phyloP scores from a whole-genome alignment of 2,113 vertebrate species.

The Syngnathus floridae region DNA sequence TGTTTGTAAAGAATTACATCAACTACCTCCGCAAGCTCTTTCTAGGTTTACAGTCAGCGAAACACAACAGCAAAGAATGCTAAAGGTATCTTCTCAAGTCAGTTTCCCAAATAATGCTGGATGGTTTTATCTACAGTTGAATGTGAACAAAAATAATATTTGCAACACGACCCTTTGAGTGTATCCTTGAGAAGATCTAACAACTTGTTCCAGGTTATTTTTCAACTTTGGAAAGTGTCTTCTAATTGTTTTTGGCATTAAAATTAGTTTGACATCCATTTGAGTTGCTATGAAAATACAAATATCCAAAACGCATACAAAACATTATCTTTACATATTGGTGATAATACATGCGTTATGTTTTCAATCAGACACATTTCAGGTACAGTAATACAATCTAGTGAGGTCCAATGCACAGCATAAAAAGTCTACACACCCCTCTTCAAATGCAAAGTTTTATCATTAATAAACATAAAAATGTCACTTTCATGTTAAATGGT shows the following conservation, averaged over 20 bases:
- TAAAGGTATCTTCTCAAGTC: not conserved
- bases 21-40: conserved; percentile 7
- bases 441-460: too few species aligned
- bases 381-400: too few species aligned
- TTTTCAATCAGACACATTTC: too few species aligned
- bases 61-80: not conserved
- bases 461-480: too few species aligned
- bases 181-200: not conserved
- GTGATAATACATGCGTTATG: not conserved
- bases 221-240: not conserved
- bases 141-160: not conserved
- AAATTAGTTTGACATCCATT: not conserved
- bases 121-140: not conserved
- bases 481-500: too few species aligned
- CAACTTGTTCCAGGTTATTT: not conserved
- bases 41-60: conserved; percentile 24
- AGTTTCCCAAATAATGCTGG: not conserved
- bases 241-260: not conserved
- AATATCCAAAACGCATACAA: conserved; percentile 2
- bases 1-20: not conserved
- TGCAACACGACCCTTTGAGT: too few species aligned
- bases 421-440: too few species aligned
- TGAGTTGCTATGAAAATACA: not conserved
- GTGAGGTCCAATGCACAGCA: too few species aligned
- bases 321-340: not conserved